Percentiles rank a stretch among this genome's conserved stretches.
phyloP scores from a whole-genome alignment of 1,140 invertebrate genomes.

The Megalopta genalis region DNA sequence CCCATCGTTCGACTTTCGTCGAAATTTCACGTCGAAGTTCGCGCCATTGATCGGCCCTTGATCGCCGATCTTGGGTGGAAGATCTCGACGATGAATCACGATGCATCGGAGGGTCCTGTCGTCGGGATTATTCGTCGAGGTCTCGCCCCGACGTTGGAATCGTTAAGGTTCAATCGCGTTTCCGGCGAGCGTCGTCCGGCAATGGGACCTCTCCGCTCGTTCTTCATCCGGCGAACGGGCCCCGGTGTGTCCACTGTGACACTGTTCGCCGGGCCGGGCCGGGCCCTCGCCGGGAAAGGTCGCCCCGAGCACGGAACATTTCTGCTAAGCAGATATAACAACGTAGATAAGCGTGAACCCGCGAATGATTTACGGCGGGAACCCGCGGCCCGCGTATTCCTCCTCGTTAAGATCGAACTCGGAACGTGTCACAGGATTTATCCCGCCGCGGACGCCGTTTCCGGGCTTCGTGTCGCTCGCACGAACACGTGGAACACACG shows the following conservation, averaged over 20 bases:
- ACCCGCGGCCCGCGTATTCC: conserved; percentile 27
- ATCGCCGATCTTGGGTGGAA: too few relatives aligned
- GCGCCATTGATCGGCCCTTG: too few relatives aligned
- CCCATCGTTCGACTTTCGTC: too few relatives aligned
- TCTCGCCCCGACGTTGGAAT: background rate
- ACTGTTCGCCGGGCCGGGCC: conserved; percentile 7
- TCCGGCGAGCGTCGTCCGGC: background rate
- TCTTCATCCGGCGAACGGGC: conserved; percentile 1
- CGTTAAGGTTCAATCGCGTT: conserved; percentile 14
- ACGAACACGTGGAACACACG: background rate
- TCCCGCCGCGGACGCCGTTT: conserved; percentile 19
- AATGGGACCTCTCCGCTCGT: background rate
- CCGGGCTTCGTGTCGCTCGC: too few relatives aligned
- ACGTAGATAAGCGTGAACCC: conserved; percentile 46
- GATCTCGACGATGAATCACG: background rate
- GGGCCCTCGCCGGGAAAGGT: conserved; percentile 31
- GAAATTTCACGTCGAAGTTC: too few relatives aligned
- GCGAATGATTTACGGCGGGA: conserved; percentile 49
- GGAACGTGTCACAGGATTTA: conserved; percentile 22
- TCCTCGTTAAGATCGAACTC: conserved; percentile 50
- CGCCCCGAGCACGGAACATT: conserved; percentile 10
- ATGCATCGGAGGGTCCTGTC: conserved; percentile 14
- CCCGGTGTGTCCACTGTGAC: conserved; percentile 20
- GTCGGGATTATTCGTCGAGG: background rate
- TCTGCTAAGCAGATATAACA: conserved; percentile 52